phyloP scores from a whole-genome alignment of 2,888 invertebrate genomes.

The Sipunculus nudus region DNA sequence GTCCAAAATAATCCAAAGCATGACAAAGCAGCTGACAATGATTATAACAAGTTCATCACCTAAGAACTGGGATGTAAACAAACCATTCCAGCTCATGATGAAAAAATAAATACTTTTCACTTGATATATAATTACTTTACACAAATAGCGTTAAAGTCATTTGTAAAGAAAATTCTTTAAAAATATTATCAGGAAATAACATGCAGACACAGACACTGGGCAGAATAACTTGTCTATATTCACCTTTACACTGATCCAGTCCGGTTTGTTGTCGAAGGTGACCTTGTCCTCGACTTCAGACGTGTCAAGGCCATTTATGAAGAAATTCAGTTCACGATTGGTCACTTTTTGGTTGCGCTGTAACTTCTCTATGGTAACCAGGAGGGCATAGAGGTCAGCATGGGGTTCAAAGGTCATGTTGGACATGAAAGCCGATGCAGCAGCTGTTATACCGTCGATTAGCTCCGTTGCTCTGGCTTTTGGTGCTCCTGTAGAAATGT shows the following conservation, averaged over 20 bases:
- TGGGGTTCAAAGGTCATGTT: conserved; percentile 63
- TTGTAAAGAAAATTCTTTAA: no score
- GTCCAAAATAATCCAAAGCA: no score
- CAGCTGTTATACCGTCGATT: conserved; percentile 53
- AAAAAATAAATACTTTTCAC: no score
- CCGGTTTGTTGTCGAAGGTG: conserved; percentile 54
- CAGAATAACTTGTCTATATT: background rate
- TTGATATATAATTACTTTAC: no score
- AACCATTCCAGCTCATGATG: no score
- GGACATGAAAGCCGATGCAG: conserved; percentile 52
- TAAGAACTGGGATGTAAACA: no score
- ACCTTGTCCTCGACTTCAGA: conserved; percentile 47
- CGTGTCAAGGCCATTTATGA: conserved; percentile 61
- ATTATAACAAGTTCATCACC: no score
- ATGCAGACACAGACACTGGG: no score
- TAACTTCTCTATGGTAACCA: conserved; percentile 59
- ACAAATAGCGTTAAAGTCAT: no score
- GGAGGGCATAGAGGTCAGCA: conserved; percentile 52
- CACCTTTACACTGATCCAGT: conserved; percentile 57
- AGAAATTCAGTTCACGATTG: conserved; percentile 56
- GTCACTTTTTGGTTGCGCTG: conserved; percentile 51
- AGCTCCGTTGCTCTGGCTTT: conserved; percentile 60
- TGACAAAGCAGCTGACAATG: no score
- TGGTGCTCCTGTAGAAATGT: conserved; percentile 56
- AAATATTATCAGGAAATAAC: no score